Conservation (phyloP, 2,113 vertebrate species). For the Verasper variegatus region DNA sequence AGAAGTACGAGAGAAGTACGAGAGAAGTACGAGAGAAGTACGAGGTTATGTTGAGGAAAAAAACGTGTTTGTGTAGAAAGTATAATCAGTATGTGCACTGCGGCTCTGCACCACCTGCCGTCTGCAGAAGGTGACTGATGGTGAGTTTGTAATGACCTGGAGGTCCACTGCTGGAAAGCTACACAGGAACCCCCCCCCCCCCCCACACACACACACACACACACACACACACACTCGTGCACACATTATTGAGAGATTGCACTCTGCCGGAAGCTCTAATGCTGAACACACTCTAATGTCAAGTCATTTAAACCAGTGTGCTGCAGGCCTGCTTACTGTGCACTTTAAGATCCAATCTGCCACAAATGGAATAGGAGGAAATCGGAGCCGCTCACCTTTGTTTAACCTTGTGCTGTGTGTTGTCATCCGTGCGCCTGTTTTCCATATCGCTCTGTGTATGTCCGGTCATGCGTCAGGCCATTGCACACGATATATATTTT, state of each 20-base stretch:
- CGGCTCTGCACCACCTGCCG: neutral
- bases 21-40: too few species aligned
- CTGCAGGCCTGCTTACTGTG: conserved; percentile 57
- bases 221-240: conserved; percentile 2
- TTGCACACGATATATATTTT: conserved; percentile 51
- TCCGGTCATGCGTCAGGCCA: conserved; percentile 38
- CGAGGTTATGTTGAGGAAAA: neutral
- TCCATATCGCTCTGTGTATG: conserved; percentile 4
- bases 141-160: neutral
- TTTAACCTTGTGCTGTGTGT: conserved; percentile 66
- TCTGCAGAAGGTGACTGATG: neutral
- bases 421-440: conserved; percentile 18
- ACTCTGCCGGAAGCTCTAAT: conserved; percentile 50
- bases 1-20: neutral
- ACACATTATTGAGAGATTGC: conserved; percentile 49
- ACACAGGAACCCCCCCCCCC: neutral
- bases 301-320: conserved; percentile 66
- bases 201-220: too few species aligned
- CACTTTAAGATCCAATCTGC: conserved; percentile 62
- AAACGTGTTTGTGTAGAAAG: neutral
- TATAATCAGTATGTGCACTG: neutral
- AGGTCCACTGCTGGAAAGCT: neutral
- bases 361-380: conserved; percentile 56
- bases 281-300: conserved; percentile 72
- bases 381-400: conserved; percentile 68